phyloP scores from a whole-genome alignment of 1,140 invertebrate genomes.

The Calosoma granatense region DNA sequence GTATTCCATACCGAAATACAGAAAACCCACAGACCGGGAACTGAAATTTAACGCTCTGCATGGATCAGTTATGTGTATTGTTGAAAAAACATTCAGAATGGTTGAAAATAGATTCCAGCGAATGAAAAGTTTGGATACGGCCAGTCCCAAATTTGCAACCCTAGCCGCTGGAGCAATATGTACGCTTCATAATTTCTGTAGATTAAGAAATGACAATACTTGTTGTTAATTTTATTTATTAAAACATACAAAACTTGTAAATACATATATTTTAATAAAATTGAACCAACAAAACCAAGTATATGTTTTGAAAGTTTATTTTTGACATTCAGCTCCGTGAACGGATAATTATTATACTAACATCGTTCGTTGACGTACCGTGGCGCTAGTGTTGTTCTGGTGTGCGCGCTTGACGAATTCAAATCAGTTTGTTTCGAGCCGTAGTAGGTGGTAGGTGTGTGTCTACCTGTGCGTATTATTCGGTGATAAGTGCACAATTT shows the following conservation, averaged over 20 bases:
- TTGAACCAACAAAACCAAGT: too few species aligned
- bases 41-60: constrained; percentile 18
- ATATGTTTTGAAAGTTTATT: too few species aligned
- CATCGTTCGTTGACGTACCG: background rate
- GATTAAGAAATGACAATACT: constrained; percentile 12
- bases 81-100: constrained; percentile 17
- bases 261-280: too few species aligned
- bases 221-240: constrained; percentile 12
- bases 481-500: background rate
- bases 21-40: constrained; percentile 14
- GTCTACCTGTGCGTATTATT: background rate
- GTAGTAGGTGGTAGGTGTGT: background rate
- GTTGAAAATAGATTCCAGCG: constrained; percentile 17
- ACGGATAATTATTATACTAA: too few species aligned
- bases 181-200: constrained; percentile 20
- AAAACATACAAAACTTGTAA: background rate
- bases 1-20: constrained; percentile 5
- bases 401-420: background rate
- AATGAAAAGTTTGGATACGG: constrained; percentile 15
- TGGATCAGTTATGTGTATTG: constrained; percentile 12
- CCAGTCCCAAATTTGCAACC: constrained; percentile 12
- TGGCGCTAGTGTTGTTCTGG: background rate
- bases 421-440: background rate
- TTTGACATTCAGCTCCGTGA: too few species aligned
- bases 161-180: constrained; percentile 15